Base-by-base conservation (phyloP, 1,140 invertebrate genomes). In the Bombus fervidus region DNA sequence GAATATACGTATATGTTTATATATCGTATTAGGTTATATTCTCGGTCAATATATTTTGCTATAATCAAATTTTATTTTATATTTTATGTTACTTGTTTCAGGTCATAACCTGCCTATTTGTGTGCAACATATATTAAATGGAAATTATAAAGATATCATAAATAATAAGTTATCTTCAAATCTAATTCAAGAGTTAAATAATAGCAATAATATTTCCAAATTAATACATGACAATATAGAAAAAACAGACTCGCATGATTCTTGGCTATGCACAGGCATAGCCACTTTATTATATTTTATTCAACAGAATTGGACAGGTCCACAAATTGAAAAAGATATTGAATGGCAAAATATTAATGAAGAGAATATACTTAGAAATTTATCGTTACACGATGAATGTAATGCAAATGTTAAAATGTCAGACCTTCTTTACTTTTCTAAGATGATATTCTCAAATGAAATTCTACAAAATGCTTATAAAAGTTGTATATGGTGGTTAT, bases 291-390 rank as follows among this genome's bases (percentile, higher is more conserved):
- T 97, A 78, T 95, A 96, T 64, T 98, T 98, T 95, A 96, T 98
- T 83, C 97, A 98, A 94, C 95, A 95, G 62, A 99, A 98, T 94
- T 98, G 97, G 96, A 97, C 97, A 82, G 97, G 98, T 18, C 97
- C 97, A n/a, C 93, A 95, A 53, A 90, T 94, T 71, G 62, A 85
- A 90, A 95, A 86, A 87, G 95, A 94, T 37, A 81, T 90, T 64
- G 90, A 92, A 81, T 93, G 95, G 89, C 93, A 97, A 28, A 91
- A 95, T 34, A 90, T 94, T 57, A 96, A 97, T 90, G 96, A 96
- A 72, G 96, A 97, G 88, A 96, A 96, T 87, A 95, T 97, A 78
- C 43, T 88, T 2, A 78, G 81, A 34, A 82, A 89, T 78, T 92
- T 95, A 72, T 88, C 90, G 0, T 86, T 90, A 12, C 85, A 92